Evolutionary conservation across 30 jellyfish, hydroid and myxozoan species (phyloP), one percentile per base, ranked within the genome.

Genomic region (Cassiopea xamachana): DNA sequence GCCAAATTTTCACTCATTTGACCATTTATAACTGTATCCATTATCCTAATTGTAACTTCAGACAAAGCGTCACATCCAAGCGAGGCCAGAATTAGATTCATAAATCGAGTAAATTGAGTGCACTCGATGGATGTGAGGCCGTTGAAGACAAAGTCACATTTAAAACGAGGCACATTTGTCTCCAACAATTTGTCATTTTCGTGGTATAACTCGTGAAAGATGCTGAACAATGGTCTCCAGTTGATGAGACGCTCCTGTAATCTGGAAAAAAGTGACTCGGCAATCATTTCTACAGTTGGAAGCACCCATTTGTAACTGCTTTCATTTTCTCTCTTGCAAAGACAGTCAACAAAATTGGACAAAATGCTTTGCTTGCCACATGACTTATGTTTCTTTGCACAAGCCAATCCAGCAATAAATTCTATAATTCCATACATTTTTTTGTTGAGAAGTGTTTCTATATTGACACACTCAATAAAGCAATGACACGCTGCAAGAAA

Each of bases 391-490:
- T 72, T 46, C 2, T 50, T 46, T 14, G 92, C 92, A 2, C 84
- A 50, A 8, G 92, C 62, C 0, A 83, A 50, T 48, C 92, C 92
- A 16, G 92, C 92, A 14, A 83, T 18, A 59, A 83, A 83, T 17
- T 60, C 92, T 45, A 73, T 67, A 14, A 72, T 1, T 48, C 27
- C 84, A 43, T 83, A 83, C 79, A 69, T 58, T 79, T 71, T 69
- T 60, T 48, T 72, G 75, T 70, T 60, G 39, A 83, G 92, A 1
- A 83, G 76, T 17, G 60, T 70, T 2, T 70, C 27, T 49, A 83
- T 71, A 59, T 55, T 59, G 1, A 72, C 48, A 16, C 85, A 82
- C 8, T 73, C 45, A 12, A 19, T 77, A 39, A 46, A 83, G 62
- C 92, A 83, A 59, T 46, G 59, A 46, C 70, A 48, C 13, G 84